Evolutionary conservation across 2,113 vertebrate genomes (phyloP), one percentile per base, ranked within the genome.

Genomic region (Eptesicus fuscus): DNA sequence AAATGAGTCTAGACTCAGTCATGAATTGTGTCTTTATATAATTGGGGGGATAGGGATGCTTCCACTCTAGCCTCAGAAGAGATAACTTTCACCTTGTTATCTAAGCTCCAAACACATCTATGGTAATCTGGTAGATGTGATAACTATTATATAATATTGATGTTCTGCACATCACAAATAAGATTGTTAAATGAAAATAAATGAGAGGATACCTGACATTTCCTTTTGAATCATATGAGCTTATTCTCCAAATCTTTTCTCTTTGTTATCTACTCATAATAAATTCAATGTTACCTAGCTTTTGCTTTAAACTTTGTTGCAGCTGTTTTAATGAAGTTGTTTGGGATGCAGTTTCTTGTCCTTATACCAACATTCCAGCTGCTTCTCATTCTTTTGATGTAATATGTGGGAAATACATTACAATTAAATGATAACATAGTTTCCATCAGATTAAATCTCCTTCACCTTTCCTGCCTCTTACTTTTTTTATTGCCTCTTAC

Each of bases 291-390:
- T 90, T 78, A 88, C 12, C 47, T 85, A 37, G 32, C 51, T 80
- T 25, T 63, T 92, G 35, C 61, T 90, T 44, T 83, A 74, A 59
- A 35, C 83, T 78, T 37, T 65, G 42, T 23, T 47, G 44, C 40
- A 96, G 83, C 56, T 96, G 13, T 77, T 93, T 28, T 47, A 92
- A 63, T 85, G 77, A 95, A 77, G 51, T 95, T 85, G 83, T 85
- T 90, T n/a, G 53, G 30, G 89, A 86, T 90, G n/a, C 37, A 94
- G 17, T 88, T 89, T 82, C 56, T 67, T 86, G 25, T 65, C 37
- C 23, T 80, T 89, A 94, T 65, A 84, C 74, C 67, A 92, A 51
- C 7, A 83, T 91, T 70, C 47, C 53, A 91, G 70, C 53, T 93
- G 47, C 61, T 83, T 73, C 40, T 90, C 90, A 78, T 91, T 69